Conservation (phyloP, 2,797 vertebrate species). For the Eutrigla gurnardus region DNA sequence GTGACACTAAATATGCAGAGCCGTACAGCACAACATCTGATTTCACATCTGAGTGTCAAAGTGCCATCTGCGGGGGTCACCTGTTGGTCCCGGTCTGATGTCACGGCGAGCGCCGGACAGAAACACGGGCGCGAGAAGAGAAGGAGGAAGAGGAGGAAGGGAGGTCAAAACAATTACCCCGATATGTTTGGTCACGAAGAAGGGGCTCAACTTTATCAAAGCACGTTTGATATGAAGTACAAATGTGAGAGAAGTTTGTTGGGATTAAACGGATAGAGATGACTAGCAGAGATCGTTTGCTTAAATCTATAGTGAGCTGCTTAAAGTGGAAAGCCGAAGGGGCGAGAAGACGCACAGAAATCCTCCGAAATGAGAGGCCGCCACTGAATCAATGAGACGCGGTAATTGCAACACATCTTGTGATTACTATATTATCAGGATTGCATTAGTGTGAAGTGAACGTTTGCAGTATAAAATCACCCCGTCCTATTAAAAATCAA, state of each 20-base stretch:
- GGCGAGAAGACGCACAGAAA: constrained; percentile 20
- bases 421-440: constrained; percentile 12
- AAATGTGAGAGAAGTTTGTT: constrained; percentile 14
- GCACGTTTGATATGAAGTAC: constrained; percentile 12
- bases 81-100: constrained; percentile 73
- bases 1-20: constrained; percentile 88
- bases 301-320: constrained; percentile 28
- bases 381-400: constrained; percentile 28
- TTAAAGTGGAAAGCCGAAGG: constrained; percentile 32
- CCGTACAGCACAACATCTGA: constrained; percentile 83
- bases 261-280: constrained; percentile 1
- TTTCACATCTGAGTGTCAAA: constrained; percentile 86
- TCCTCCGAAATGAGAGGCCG: constrained; percentile 15
- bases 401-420: constrained; percentile 20
- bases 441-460: constrained; percentile 20
- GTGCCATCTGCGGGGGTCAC: constrained; percentile 85
- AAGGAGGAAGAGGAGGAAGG: constrained; percentile 52
- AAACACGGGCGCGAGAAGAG: constrained; percentile 49
- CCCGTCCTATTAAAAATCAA: background rate
- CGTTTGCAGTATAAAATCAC: background rate
- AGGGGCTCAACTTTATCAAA: constrained; percentile 50
- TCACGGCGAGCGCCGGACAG: constrained; percentile 55
- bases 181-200: constrained; percentile 39
- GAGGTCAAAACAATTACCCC: constrained; percentile 65
- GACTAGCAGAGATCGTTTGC: constrained; percentile 24